Evolutionary conservation across 2,113 vertebrate genomes (phyloP).

Genomic region (Oreochromis aureus): DNA sequence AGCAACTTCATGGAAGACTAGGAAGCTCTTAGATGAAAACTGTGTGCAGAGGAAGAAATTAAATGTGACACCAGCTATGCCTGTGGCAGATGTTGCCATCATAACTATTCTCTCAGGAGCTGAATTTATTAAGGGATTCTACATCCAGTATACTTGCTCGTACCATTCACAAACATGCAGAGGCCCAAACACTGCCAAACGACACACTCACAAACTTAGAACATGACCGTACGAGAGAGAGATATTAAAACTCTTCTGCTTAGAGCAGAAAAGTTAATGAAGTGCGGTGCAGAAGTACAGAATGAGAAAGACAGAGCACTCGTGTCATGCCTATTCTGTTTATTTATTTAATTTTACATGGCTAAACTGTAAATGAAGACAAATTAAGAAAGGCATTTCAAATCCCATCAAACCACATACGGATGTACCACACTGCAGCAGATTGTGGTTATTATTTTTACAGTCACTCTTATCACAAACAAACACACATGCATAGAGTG

Average conservation of each 20-base stretch:
- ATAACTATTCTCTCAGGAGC: background rate
- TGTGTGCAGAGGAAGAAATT: background rate
- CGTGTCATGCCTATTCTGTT: background rate
- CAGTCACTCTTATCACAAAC: constrained; percentile 6
- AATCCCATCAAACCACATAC: constrained; percentile 23
- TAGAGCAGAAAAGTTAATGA: background rate
- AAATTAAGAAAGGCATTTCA: background rate
- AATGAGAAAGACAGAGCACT: background rate
- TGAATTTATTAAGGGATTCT: background rate
- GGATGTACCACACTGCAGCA: background rate
- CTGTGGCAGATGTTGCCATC: background rate
- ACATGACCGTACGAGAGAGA: background rate
- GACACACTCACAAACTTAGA: background rate
- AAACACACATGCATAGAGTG: background rate
- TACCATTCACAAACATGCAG: background rate
- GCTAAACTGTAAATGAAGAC: background rate
- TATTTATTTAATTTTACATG: background rate
- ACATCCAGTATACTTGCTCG: background rate
- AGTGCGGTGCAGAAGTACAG: background rate
- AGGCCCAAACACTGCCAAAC: background rate
- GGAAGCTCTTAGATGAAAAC: background rate
- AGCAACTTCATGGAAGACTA: background rate
- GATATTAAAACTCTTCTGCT: background rate
- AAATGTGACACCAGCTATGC: background rate
- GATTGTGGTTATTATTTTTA: constrained; percentile 10